Percentiles rank a stretch among this genome's conserved stretches.
These are phyloP conservation scores for Acrocephalus arundinaceus DNA, from an alignment of 2,113 vertebrate species.

Conservation along the genomic window DNA sequence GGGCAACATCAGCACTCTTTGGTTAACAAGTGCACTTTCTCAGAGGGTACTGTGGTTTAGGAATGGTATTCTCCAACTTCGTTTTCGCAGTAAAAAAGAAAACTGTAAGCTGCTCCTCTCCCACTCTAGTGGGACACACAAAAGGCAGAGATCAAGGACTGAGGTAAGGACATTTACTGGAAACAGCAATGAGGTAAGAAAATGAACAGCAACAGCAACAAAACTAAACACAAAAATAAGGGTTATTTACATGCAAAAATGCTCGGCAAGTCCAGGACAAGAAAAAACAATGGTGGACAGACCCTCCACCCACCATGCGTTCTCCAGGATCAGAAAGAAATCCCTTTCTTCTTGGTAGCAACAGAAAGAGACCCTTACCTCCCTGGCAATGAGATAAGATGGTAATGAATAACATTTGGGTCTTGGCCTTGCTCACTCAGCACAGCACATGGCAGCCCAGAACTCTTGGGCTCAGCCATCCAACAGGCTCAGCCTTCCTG, in stretches of 20 bases:
- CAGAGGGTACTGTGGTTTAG: not conserved
- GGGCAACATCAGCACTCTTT: not conserved
- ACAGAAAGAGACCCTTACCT: not conserved
- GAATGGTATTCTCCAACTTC: not conserved
- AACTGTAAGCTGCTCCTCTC: rapidly evolving
- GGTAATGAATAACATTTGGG: not conserved
- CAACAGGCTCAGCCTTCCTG: rapidly evolving
- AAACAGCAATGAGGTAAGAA: not conserved
- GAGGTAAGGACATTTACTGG: not conserved
- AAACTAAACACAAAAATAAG: not conserved
- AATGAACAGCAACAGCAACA: not conserved
- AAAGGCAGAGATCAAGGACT: not conserved
- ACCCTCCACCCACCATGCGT: rapidly evolving
- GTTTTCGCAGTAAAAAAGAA: not conserved
- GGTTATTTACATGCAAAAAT: not conserved
- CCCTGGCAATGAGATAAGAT: not conserved
- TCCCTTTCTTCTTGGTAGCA: not conserved
- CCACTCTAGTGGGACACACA: not conserved
- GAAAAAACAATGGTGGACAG: not conserved
- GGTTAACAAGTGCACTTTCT: not conserved
- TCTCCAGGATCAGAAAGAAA: not conserved
- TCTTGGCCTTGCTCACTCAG: not conserved
- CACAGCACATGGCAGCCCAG: not conserved
- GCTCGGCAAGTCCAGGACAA: not conserved
- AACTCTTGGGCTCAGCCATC: not conserved